Evolutionary conservation across 1,140 invertebrate species (phyloP), one percentile per base, ranked within the genome.

Genomic region (Penaeus japonicus): DNA sequence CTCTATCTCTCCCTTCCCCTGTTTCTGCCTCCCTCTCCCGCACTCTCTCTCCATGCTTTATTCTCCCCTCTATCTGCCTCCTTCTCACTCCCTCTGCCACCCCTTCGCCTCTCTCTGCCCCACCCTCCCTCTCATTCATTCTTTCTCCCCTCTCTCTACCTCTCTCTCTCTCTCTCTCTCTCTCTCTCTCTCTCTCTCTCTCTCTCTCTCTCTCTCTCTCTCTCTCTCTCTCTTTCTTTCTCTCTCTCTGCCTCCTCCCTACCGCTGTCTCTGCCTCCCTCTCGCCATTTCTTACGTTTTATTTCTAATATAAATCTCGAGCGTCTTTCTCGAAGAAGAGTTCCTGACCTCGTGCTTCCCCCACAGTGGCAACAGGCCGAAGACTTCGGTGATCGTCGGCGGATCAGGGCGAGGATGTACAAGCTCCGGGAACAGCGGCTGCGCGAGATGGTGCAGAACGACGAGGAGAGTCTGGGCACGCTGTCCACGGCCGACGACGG

Each of bases 321-420:
- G 35, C 30, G 12, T 55, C 22, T n/a, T 81, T n/a, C 15, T 35
- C 12, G 22, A 12, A 54, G 1, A 54, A 5, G 47, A 20, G 39
- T 32, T n/a, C n/a, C 35, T 91, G 22, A 65, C 59, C 39, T 54
- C 70, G 77, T 57, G 70, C 77, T 84, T 88, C 87, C 62, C 70
- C 89, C 93, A 84, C 94, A 97, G 96, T 96, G 96, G 95, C 95
- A 96, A 92, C 95, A 96, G 91, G 96, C 96, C 22, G 96, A 97
- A 91, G 96, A 97, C 92, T 96, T 96, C 92, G 95, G 96, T 53
- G 94, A 95, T 80, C 96, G 97, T 92, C 96, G 96, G 92, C 96
- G 96, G 92, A 97, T 98, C 91, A 94, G 97, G 70, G 94, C 95
- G 27, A 95, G 97, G 92, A 96, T 96, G 94, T 96, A 96, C 91